Base-by-base conservation (phyloP, 2,888 invertebrate genomes). In the Criorhina ranunculi region DNA sequence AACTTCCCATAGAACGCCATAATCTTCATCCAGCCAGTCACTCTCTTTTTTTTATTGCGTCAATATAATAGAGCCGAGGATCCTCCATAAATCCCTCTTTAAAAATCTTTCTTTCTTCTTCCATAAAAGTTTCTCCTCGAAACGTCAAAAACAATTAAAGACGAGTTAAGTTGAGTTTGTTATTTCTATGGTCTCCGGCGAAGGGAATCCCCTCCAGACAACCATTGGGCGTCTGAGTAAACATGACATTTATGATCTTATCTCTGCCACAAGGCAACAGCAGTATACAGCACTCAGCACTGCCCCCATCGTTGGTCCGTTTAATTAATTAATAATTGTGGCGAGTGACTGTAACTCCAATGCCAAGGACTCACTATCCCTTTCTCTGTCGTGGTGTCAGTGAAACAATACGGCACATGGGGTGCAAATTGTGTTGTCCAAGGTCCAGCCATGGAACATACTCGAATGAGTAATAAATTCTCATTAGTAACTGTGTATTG, bases 311-410 rank as follows among this genome's bases (percentile, higher is more conserved):
- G 40, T 9, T 40, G 24, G 40, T 24, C 35, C 17, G 15, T 40
- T 59, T 40, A 59, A 59, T 59, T 59, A 59, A 59, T 59, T 40
- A 40, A 40, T 59, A 59, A 59, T 40, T 59, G 59, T 42, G 40
- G 40, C 24, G n/a, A 24, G 24, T 24, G 40, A 24, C 24, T 24
- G 2, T n/a, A 40, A 40, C 59, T 42, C 24, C 40, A 59, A 40
- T 59, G 24, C 59, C 59, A 40, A 59, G 59, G 59, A 59, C 40
- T 59, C 4, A 24, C 24, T 24, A 1, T 24, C 24, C 24, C 24
- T n/a, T n/a, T n/a, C n/a, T n/a, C 24, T 24, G 24, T 24, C 19
- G 19, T 5, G 29, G 11, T 19, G n/a, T 29, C 40, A 12, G 19
- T 8, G 37, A 37, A n/a, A 37, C 57, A 12, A 37, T 57, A 57